phyloP scores from a whole-genome alignment of 1,140 invertebrate genomes.

The Leguminivora glycinivorella region DNA sequence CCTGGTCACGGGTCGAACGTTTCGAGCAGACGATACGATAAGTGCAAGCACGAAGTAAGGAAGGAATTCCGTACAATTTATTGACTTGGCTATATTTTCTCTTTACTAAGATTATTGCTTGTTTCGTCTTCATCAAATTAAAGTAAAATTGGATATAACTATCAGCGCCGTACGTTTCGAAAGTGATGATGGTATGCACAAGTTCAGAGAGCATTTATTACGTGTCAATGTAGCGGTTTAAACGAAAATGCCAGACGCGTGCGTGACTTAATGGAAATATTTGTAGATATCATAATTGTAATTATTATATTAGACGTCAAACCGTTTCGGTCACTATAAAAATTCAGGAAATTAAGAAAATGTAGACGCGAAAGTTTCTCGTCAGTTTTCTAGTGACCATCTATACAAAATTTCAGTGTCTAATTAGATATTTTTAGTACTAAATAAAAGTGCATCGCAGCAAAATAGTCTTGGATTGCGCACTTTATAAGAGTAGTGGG shows the following conservation, averaged over 20 bases:
- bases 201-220: constrained; percentile 2
- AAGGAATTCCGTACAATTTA: background rate
- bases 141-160: background rate
- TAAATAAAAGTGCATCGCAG: background rate
- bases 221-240: background rate
- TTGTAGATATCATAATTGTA: background rate
- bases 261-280: background rate
- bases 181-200: background rate
- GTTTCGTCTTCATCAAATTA: background rate
- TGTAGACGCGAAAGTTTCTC: too few species aligned
- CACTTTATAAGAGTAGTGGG: too few species aligned
- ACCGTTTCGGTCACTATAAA: too few species aligned
- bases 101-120: background rate
- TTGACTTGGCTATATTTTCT: background rate
- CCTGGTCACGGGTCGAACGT: background rate
- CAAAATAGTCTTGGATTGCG: too few species aligned
- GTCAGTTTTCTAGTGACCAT: too few species aligned
- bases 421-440: too few species aligned
- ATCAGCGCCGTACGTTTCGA: background rate
- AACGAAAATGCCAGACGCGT: background rate
- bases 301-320: too few species aligned
- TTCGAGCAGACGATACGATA: background rate
- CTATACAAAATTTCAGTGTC: too few species aligned
- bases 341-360: too few species aligned
- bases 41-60: background rate